phyloP scores from a whole-genome alignment of 2,888 invertebrate genomes.

The Chironomus tentans region DNA sequence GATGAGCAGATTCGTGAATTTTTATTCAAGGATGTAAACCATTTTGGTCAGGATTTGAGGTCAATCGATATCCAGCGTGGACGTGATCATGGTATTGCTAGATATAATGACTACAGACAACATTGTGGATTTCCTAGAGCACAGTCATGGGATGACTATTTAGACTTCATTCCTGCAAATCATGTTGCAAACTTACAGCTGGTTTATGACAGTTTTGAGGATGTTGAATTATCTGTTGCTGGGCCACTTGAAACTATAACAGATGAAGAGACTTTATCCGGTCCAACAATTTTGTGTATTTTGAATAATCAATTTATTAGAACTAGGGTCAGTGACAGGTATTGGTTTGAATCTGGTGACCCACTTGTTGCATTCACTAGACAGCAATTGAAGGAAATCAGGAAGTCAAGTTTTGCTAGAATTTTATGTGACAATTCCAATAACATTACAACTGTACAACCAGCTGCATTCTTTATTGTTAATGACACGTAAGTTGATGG shows the following conservation, averaged over 20 bases:
- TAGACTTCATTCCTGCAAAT: background rate
- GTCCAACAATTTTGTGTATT: background rate
- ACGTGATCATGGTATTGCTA: background rate
- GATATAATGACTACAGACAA: background rate
- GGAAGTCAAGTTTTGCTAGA: background rate
- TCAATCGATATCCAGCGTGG: background rate
- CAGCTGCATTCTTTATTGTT: background rate
- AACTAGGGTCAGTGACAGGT: background rate
- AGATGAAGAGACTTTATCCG: background rate
- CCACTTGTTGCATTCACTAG: background rate
- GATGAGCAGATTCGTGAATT: background rate
- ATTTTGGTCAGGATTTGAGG: background rate
- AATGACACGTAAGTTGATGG: background rate
- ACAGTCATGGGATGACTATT: background rate
- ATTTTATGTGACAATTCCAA: background rate
- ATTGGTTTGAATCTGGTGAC: background rate
- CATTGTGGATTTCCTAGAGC: background rate
- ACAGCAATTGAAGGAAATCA: background rate
- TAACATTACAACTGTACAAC: background rate
- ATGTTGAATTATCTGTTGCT: background rate
- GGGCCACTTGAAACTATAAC: background rate
- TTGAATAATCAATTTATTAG: background rate
- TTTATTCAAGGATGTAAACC: background rate
- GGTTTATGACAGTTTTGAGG: background rate
- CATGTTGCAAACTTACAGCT: background rate